Base-by-base conservation (phyloP, 2,888 invertebrate species). In the Polydrusus cervinus region DNA sequence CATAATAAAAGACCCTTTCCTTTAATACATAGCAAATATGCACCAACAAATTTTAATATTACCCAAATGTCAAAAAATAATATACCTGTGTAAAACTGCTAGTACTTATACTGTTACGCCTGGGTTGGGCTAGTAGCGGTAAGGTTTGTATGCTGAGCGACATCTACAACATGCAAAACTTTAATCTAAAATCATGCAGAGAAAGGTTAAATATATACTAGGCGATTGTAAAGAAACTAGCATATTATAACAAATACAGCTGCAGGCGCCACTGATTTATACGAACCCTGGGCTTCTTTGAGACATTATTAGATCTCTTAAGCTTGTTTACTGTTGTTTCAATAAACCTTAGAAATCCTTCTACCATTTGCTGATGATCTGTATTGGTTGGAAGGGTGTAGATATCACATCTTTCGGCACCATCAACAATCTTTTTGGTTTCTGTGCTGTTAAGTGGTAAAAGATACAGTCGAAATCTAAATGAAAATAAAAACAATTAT, bases 321-420 rank as follows among this genome's bases (percentile, higher is more conserved):
- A 98, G 93, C 88, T 96, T 96, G 88, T 98, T 98, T 78, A 97
- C 91, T 86, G 94, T 94, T 0, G 92, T 91, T 88, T 95, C 98
- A 81, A 93, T 94, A 86, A 94, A 96, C 79, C 94, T 93, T 49
- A 96, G 88, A 86, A 95, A 94, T 0, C 93, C 93, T 71, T 93
- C 92, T 0, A 90, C 90, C 82, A 92, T 89, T 74, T 92, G 93
- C 77, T 93, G 89, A 71, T 91, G 90, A 72, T 91, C 91, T 10
- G 90, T 89, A 30, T 88, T 84, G 0, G 88, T 87, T 3, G 91
- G 90, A 0, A 91, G 89, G n/a, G 92, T 90, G 84, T 97, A 97
- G 71, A 97, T 93, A 86, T 97, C 96, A 86, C 96, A 97, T 83
- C 92, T 91, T 0, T 91, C 88, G 0, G 91, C 91, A 47, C 92